Base-by-base conservation (phyloP, 2,113 vertebrate species). In the Sapajus apella region DNA sequence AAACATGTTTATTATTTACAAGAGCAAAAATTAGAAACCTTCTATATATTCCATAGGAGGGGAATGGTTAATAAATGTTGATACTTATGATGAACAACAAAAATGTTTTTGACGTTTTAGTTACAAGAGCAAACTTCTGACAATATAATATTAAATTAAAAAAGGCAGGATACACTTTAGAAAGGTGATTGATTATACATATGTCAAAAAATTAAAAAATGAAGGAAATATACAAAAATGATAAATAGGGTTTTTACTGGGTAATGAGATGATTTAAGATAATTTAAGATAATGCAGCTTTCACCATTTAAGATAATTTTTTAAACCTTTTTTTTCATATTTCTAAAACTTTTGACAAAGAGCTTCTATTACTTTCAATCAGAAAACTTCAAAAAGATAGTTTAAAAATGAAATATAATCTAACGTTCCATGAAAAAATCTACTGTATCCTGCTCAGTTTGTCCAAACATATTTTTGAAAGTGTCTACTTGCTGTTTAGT, bases 1-100 rank as follows among this genome's bases (percentile, higher is more conserved):
- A 96, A 94, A 94, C n/a, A 86, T 82, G 21, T 80, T 92, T 90
- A n/a, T 72, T 83, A 56, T 81, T 95, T 82, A 94, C 52, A 94
- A 86, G 37, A 66, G 27, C 50, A 81, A 87, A 90, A 80, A 23
- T 73, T 45, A 91, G 79, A 85, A 91, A 79, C 30, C 23, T 80
- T 79, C 23, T 75, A 91, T 76, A 80, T 80, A 32, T 82, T 77
- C 27, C 76, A 73, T 11, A 66, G 85, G 68, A 87, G n/a, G 40
- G 13, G 30, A 87, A 43, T 72, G 50, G 45, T 76, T 93, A 94
- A 61, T 90, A 93, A 16, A 94, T 73, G 17, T 73, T 81, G 80
- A 81, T 58, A 81, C 4, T 58, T 47, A 75, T 21, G 27, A 84
- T 56, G 47, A 96, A 66, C 21, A 58, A 72, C 68, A 86, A 86